A percentile compares a stretch with the other conserved stretches of the same genome.
These are phyloP conservation scores for Chloroceryle aenea DNA, from an alignment of 2,113 vertebrate genomes.

Conservation along the genomic window DNA sequence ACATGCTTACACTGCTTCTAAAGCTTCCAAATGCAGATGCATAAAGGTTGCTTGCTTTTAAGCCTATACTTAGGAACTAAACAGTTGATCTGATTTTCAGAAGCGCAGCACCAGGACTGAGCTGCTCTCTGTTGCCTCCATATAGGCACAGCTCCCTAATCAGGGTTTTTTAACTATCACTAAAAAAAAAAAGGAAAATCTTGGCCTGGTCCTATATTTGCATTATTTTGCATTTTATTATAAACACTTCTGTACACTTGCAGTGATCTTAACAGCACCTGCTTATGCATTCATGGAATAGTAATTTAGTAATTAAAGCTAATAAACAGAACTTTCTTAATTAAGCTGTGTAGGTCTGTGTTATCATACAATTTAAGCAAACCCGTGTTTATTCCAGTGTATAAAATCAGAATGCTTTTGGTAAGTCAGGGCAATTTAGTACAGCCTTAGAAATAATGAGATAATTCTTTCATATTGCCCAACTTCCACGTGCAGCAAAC, in stretches of 20 bases:
- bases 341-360: background rate
- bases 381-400: background rate
- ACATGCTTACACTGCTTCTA: background rate
- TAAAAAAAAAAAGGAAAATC: background rate
- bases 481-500: background rate
- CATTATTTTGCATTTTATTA: constrained; percentile 15
- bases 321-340: constrained; percentile 22
- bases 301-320: constrained; percentile 19
- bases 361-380: background rate
- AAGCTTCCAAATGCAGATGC: background rate
- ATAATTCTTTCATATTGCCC: background rate
- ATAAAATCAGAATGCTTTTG: background rate
- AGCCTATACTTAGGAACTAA: background rate
- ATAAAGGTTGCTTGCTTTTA: background rate
- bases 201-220: background rate
- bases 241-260: background rate
- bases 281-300: background rate
- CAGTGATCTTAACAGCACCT: background rate
- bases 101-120: background rate
- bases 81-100: background rate
- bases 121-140: background rate
- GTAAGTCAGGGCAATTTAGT: background rate
- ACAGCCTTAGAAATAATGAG: background rate
- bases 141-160: background rate
- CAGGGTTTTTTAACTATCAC: too few relatives aligned